Evolutionary conservation across 2,888 invertebrate genomes (phyloP).

Genomic region (Pyrrhia umbra): DNA sequence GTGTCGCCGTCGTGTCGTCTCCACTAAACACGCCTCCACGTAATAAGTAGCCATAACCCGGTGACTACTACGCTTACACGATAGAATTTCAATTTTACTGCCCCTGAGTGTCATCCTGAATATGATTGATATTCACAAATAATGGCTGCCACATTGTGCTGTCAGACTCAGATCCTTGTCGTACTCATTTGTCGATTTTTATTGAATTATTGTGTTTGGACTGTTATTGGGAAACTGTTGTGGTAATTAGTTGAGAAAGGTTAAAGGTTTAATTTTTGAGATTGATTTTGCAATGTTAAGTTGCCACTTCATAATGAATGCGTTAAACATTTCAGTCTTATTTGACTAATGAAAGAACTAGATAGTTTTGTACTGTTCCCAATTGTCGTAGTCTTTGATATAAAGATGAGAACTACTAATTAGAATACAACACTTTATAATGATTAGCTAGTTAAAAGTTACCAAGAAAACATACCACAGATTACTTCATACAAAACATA

Average conservation of each 20-base stretch:
- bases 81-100: conserved; percentile 81
- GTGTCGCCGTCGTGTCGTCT: conserved; percentile 61
- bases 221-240: conserved; percentile 22
- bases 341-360: too few relatives aligned
- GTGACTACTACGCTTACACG: conserved; percentile 70
- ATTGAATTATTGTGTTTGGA: conserved; percentile 28
- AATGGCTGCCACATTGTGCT: conserved; percentile 74
- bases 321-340: too few relatives aligned
- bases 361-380: too few relatives aligned
- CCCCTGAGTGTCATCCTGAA: conserved; percentile 65
- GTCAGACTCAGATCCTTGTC: conserved; percentile 63
- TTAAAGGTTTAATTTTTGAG: conserved; percentile 4
- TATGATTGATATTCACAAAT: conserved; percentile 80
- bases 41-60: conserved; percentile 78
- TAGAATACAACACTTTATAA: too few relatives aligned
- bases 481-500: neutral
- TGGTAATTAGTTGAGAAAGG: conserved; percentile 34
- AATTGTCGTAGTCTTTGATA: too few relatives aligned
- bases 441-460: too few relatives aligned
- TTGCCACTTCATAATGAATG: neutral
- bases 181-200: conserved; percentile 38
- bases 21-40: conserved; percentile 51
- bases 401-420: too few relatives aligned
- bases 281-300: neutral
- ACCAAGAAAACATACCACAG: too few relatives aligned